Evolutionary conservation across 2,888 invertebrate genomes (phyloP), one percentile per base, ranked within the genome.

Genomic region (Lypha dubia): DNA sequence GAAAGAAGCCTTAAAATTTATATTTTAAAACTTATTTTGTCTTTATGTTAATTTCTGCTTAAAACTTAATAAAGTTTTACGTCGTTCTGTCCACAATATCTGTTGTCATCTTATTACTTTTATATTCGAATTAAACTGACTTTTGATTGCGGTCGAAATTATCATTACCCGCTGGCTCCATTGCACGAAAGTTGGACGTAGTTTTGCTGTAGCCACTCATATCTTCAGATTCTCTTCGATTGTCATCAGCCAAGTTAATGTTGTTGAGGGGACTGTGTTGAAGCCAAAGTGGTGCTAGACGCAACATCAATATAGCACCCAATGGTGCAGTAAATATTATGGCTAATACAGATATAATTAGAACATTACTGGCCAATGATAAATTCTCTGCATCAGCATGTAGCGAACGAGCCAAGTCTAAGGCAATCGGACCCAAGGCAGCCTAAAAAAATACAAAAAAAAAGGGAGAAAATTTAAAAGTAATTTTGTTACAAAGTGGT

Each of bases 341-440:
- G 46, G 94, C 93, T 70, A 94, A 88, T 4, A 94, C 93, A 5
- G 93, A 92, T 88, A 93, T 89, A 85, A 93, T 93, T 89, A 94
- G 91, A 87, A 94, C 93, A 89, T 91, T 91, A 87, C 89, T 91
- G 67, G 93, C 93, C 82, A 93, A 90, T 4, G 88, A 85, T 82
- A 92, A 88, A 74, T 89, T 87, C 63, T 88, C 89, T 7, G 58
- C 85, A 76, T 88, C 88, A 35, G 90, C 89, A 35, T 89, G 89
- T 68, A 89, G 85, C 76, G 90, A 88, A 89, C 94, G 90, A 82
- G 94, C 94, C 87, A 93, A 90, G 88, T 94, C 94, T 87, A 94
- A 91, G 9, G 94, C 94, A 86, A 95, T 93, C 20, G 95, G 95
- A 20, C 94, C 95, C 70, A 95, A 90, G 3, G 95, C 94, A 75